Conservation (phyloP, 2,888 invertebrate genomes). For the Nowickia ferox region DNA sequence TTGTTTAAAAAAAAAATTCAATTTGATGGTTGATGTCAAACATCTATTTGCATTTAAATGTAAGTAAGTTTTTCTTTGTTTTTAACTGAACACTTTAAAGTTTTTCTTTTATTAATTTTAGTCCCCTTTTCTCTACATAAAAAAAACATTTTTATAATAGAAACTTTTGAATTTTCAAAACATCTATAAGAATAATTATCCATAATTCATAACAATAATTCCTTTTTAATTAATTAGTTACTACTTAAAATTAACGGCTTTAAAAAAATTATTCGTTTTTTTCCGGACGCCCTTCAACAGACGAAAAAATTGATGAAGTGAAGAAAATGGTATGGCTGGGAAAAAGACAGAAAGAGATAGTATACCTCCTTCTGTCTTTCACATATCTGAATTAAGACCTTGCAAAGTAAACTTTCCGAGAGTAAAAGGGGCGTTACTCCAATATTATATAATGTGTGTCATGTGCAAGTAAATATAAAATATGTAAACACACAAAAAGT, state of each 20-base stretch:
- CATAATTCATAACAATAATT: background rate
- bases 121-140: background rate
- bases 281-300: too few species aligned
- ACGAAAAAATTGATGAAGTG: too few species aligned
- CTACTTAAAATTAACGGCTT: background rate
- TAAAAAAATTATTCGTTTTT: background rate
- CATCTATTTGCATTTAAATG: slow-evolving; percentile 44
- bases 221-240: background rate
- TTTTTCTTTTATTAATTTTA: background rate
- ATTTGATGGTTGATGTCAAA: slow-evolving; percentile 55
- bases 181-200: background rate
- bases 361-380: too few species aligned
- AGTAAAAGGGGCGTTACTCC: too few species aligned
- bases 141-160: slow-evolving; percentile 9
- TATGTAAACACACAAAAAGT: too few species aligned
- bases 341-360: too few species aligned
- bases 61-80: slow-evolving; percentile 2
- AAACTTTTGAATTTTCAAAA: slow-evolving; percentile 25
- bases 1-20: background rate
- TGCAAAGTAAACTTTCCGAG: too few species aligned
- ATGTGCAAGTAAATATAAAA: too few species aligned
- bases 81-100: slow-evolving; percentile 14
- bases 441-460: too few species aligned
- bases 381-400: too few species aligned
- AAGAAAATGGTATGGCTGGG: too few species aligned